Conservation (phyloP, 2,888 invertebrate genomes). For the Euphydryas editha region DNA sequence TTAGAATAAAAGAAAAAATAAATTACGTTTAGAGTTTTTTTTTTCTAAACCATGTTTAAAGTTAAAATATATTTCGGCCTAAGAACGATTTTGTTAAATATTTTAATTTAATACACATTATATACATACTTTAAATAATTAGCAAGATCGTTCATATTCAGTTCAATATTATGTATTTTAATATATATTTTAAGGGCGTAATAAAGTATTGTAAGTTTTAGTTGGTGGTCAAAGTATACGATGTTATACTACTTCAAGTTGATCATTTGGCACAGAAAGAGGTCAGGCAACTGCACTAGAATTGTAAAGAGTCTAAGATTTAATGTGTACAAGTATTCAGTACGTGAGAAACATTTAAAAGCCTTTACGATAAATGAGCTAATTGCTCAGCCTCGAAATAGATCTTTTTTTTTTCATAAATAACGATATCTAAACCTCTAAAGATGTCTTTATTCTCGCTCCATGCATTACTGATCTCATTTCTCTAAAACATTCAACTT, state of each 20-base stretch:
- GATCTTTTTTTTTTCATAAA: constrained; percentile 22
- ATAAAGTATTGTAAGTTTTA: background rate
- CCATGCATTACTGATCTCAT: constrained; percentile 23
- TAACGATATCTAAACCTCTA: constrained; percentile 29
- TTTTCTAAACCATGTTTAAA: too few species aligned
- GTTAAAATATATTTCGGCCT: too few species aligned
- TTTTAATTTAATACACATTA: too few species aligned
- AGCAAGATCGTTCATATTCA: too few species aligned
- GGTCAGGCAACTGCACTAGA: constrained; percentile 33
- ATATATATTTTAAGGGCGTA: background rate
- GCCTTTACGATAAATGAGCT: constrained; percentile 38
- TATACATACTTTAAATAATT: too few species aligned
- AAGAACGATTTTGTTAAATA: too few species aligned
- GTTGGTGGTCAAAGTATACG: background rate
- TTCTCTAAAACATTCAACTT: background rate
- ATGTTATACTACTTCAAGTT: constrained; percentile 7
- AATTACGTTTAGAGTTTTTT: too few species aligned
- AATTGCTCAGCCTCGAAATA: constrained; percentile 33
- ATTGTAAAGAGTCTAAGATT: constrained; percentile 33
- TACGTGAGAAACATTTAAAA: constrained; percentile 39
- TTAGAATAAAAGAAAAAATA: too few species aligned
- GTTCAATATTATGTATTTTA: too few species aligned
- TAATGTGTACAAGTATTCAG: constrained; percentile 32
- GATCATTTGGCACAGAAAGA: constrained; percentile 29
- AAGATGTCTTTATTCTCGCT: constrained; percentile 32